Conservation (phyloP, 2,797 vertebrate species). For the Gymnoscopelus microlampas region DNA sequence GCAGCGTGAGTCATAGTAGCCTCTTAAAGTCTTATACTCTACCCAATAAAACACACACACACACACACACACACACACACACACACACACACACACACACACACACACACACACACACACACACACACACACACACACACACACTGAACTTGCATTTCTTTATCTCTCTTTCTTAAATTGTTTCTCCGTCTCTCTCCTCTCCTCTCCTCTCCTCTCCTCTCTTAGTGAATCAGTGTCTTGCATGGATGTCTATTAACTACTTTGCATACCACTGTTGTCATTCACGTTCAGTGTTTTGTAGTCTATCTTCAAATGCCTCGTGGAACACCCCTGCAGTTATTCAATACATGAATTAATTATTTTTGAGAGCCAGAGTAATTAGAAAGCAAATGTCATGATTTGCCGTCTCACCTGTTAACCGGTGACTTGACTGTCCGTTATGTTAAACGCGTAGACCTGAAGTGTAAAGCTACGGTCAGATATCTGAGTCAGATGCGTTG, state of each 20-base stretch:
- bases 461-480: too few relatives aligned
- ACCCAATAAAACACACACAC: too few relatives aligned
- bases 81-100: too few relatives aligned
- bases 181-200: background rate
- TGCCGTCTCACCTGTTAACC: too few relatives aligned
- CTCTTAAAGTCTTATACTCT: too few relatives aligned
- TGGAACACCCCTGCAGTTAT: conserved; percentile 22
- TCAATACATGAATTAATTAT: conserved; percentile 23
- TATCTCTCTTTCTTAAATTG: conserved; percentile 8
- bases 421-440: too few relatives aligned
- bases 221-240: conserved; percentile 64
- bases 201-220: conserved; percentile 40
- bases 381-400: conserved; percentile 20
- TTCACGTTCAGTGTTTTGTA: conserved; percentile 42
- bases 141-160: conserved; percentile 26
- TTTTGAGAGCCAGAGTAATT: conserved; percentile 37
- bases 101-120: too few relatives aligned
- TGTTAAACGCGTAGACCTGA: too few relatives aligned
- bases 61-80: too few relatives aligned
- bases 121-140: too few relatives aligned
- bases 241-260: conserved; percentile 60
- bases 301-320: conserved; percentile 46
- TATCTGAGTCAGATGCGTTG: too few relatives aligned
- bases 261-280: conserved; percentile 38
- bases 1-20: too few relatives aligned